These are phyloP conservation scores for Dynastes tityus DNA, from an alignment of 2,888 invertebrate species.

Conservation along the genomic window DNA sequence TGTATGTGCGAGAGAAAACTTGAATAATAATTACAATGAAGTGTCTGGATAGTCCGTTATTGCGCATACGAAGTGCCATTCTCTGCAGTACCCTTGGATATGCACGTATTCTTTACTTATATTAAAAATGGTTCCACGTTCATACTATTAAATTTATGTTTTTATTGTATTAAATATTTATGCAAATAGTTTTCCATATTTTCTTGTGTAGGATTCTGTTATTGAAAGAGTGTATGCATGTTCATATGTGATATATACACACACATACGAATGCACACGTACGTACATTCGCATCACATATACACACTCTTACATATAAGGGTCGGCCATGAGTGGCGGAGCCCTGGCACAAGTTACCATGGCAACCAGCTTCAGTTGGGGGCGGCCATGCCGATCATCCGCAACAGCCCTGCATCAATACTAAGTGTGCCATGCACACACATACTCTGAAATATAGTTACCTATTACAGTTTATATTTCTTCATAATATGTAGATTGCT, in stretches of 20 bases:
- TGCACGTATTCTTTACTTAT: conserved; percentile 43
- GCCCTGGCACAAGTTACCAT: conserved; percentile 61
- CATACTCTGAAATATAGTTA: conserved; percentile 52
- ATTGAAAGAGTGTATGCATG: conserved; percentile 63
- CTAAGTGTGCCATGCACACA: conserved; percentile 57
- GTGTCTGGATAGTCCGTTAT: conserved; percentile 20
- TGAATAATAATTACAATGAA: conserved; percentile 32
- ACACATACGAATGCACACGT: conserved; percentile 46
- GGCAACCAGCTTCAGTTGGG: conserved; percentile 66
- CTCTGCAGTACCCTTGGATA: conserved; percentile 6
- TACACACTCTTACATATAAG: conserved; percentile 51
- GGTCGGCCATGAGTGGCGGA: conserved; percentile 62
- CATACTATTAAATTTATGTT: conserved; percentile 43
- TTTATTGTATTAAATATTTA: conserved; percentile 52
- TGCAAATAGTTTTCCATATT: conserved; percentile 52
- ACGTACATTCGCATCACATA: conserved; percentile 39
- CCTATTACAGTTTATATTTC: conserved; percentile 54
- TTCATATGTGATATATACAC: conserved; percentile 68
- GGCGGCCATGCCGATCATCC: conserved; percentile 69
- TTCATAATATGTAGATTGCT: conserved; percentile 53
- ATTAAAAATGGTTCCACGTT: conserved; percentile 46
- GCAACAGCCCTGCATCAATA: conserved; percentile 70
- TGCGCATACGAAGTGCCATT: conserved; percentile 23
- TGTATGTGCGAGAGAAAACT: no score
- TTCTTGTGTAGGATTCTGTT: conserved; percentile 55